Conservation (phyloP, 2,113 vertebrate species). For the Coryphaenoides rupestris region DNA sequence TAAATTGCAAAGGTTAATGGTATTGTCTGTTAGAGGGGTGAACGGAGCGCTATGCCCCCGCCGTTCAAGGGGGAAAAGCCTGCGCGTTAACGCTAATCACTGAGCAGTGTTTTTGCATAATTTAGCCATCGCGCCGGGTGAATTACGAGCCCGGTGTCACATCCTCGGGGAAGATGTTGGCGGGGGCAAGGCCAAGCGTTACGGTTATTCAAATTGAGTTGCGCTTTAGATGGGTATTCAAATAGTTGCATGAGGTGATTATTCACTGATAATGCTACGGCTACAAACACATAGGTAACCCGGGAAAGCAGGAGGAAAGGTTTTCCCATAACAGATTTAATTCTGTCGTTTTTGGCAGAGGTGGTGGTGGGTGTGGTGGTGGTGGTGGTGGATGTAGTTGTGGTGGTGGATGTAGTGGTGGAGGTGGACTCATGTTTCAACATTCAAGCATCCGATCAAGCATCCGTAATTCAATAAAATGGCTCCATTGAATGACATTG, state of each 20-base stretch:
- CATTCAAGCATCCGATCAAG: no score
- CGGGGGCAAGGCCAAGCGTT: constrained; percentile 39
- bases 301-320: no score
- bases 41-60: constrained; percentile 72
- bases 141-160: constrained; percentile 51
- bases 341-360: no score
- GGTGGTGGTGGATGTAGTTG: no score
- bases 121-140: constrained; percentile 63
- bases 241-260: constrained; percentile 22
- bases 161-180: constrained; percentile 52
- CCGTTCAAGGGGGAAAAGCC: constrained; percentile 70
- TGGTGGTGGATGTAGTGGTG: no score
- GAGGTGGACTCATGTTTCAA: no score
- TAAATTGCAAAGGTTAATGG: constrained; percentile 99
- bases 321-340: no score
- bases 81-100: constrained; percentile 72
- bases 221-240: not conserved
- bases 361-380: no score
- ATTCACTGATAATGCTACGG: constrained; percentile 16
- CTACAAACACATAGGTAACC: not conserved
- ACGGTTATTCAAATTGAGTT: constrained; percentile 54
- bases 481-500: no score
- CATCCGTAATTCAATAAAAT: no score
- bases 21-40: constrained; percentile 87
- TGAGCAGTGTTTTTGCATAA: constrained; percentile 71